Conservation (phyloP, 2,113 vertebrate genomes). For the Elaphurus davidianus region DNA sequence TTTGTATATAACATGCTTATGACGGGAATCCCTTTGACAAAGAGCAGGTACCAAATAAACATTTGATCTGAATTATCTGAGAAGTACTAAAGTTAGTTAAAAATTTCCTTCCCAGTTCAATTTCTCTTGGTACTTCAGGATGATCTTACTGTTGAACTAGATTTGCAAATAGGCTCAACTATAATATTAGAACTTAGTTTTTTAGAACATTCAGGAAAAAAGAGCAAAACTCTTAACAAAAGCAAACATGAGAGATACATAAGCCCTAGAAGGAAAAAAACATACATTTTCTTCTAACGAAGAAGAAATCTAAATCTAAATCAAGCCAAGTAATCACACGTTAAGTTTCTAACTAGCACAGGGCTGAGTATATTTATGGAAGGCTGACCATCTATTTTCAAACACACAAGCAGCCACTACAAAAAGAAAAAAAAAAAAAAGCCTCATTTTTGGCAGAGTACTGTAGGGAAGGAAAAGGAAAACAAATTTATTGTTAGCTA, state of each 20-base stretch:
- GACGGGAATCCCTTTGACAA: neutral
- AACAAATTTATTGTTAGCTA: neutral
- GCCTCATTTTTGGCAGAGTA: neutral
- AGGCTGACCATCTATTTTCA: neutral
- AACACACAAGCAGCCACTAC: neutral
- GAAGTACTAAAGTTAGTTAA: conserved; percentile 11
- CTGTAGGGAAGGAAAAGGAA: neutral
- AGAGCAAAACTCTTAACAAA: conserved; percentile 20
- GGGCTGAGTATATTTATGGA: neutral
- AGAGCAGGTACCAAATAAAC: neutral
- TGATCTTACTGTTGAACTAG: neutral
- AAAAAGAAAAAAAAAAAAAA: neutral
- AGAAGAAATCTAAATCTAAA: neutral
- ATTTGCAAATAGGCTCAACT: neutral
- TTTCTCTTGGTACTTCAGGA: conserved; percentile 10
- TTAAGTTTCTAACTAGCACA: neutral
- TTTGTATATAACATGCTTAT: neutral
- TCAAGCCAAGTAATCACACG: neutral
- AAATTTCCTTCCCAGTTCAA: neutral
- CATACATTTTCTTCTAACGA: conserved; percentile 24
- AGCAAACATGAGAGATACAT: neutral
- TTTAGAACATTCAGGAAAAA: conserved; percentile 18
- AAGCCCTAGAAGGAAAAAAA: neutral
- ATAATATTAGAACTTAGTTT: neutral
- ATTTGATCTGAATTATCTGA: neutral